Conservation (phyloP, 2,113 vertebrate species). For the Eurystomus gularis region DNA sequence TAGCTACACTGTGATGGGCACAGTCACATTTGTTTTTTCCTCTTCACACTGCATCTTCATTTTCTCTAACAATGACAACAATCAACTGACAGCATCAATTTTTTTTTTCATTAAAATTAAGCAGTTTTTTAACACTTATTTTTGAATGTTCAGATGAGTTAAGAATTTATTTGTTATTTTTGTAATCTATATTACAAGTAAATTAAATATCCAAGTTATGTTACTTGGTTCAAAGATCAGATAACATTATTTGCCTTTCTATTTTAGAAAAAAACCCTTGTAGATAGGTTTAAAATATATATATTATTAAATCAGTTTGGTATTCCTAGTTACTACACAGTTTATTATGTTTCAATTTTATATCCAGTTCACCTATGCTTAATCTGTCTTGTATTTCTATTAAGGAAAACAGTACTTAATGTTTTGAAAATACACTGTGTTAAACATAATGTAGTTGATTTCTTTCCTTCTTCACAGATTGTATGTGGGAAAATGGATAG, state of each 20-base stretch:
- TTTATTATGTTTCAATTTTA: not conserved
- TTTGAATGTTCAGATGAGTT: not conserved
- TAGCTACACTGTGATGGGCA: not conserved
- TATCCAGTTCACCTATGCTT: not conserved
- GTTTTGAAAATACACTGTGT: not conserved
- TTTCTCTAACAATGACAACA: not conserved
- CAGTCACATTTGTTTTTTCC: not conserved
- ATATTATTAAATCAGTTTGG: not conserved
- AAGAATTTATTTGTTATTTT: not conserved
- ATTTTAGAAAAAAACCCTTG: not conserved
- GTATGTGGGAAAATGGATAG: no score
- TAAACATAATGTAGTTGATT: not conserved
- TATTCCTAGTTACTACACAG: not conserved
- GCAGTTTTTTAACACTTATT: not conserved
- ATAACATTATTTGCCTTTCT: not conserved
- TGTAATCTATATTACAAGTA: not conserved
- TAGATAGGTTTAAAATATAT: not conserved
- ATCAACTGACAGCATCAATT: not conserved
- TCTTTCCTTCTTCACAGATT: not conserved
- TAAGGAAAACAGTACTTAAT: not conserved
- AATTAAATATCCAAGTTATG: not conserved
- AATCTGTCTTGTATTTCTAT: not conserved
- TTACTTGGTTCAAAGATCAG: not conserved
- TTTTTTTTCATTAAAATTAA: not conserved
- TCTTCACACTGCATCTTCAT: not conserved